Percentiles rank a stretch among this genome's conserved stretches.
phyloP scores from a whole-genome alignment of 2,888 invertebrate genomes.

The Meiosimyza decipiens region DNA sequence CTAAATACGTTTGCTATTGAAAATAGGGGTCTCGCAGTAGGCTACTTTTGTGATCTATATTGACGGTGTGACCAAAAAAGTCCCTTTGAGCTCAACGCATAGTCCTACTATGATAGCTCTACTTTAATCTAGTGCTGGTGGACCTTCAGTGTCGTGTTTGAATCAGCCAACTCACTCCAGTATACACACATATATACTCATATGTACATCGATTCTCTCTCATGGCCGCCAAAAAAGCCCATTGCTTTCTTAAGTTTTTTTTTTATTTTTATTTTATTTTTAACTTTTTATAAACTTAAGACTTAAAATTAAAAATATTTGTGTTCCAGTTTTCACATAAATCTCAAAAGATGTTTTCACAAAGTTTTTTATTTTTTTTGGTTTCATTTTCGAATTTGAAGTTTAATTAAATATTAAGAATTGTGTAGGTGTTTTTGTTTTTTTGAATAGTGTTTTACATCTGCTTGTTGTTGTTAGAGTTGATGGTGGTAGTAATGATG shows the following conservation, averaged over 20 bases:
- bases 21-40: too few relatives aligned
- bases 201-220: too few relatives aligned
- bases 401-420: constrained; percentile 49
- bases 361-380: constrained; percentile 49
- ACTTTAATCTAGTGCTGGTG: too few relatives aligned
- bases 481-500: constrained; percentile 40
- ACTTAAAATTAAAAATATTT: constrained; percentile 67
- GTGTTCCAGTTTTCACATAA: constrained; percentile 56
- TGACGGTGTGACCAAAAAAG: too few relatives aligned
- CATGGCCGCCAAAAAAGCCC: too few relatives aligned
- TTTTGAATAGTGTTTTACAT: constrained; percentile 42
- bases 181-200: too few relatives aligned
- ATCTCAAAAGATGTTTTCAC: constrained; percentile 53
- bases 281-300: constrained; percentile 66
- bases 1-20: too few relatives aligned
- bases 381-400: constrained; percentile 36
- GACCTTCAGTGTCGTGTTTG: too few relatives aligned
- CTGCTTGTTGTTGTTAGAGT: constrained; percentile 41
- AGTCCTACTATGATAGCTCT: too few relatives aligned
- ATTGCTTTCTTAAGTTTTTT: constrained; percentile 23
- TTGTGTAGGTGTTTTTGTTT: constrained; percentile 39
- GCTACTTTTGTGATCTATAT: too few relatives aligned
- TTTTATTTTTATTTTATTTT: constrained; percentile 54
- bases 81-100: too few relatives aligned
- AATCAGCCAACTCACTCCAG: too few relatives aligned